phyloP scores from a whole-genome alignment of 2,113 vertebrate genomes.

The Burhinus bistriatus region DNA sequence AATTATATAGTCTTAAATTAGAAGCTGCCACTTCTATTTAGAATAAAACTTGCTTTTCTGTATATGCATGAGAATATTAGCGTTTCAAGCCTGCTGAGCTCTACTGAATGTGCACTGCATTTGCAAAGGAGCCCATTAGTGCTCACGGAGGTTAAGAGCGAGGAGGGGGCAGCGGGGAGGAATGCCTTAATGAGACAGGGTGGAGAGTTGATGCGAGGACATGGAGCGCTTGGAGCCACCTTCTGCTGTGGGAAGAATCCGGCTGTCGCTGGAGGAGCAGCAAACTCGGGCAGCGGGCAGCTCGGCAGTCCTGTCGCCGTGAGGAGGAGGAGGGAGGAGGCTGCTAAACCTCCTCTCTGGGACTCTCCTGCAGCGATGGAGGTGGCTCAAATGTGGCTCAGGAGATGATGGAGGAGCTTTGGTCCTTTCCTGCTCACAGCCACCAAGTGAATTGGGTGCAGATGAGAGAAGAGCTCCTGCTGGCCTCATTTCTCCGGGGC shows the following conservation, averaged over 20 bases:
- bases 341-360: not conserved
- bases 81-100: not conserved
- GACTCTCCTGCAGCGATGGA: not conserved
- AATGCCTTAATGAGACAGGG: not conserved
- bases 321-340: not conserved
- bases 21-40: slow-evolving; percentile 50
- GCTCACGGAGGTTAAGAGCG: not conserved
- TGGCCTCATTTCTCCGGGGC: accelerated
- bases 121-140: slow-evolving; percentile 30
- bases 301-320: accelerated
- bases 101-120: accelerated
- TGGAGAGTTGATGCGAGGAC: not conserved
- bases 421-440: not conserved
- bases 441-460: not conserved
- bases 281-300: accelerated
- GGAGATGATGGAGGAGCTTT: not conserved
- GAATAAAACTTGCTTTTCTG: not conserved
- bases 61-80: not conserved
- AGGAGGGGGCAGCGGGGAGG: not conserved
- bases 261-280: not conserved
- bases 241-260: not conserved
- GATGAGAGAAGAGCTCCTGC: not conserved
- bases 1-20: slow-evolving; percentile 12
- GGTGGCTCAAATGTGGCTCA: not conserved
- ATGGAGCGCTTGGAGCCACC: not conserved